Conservation (phyloP, 2,888 invertebrate species). For the Eristalinus sepulchralis region DNA sequence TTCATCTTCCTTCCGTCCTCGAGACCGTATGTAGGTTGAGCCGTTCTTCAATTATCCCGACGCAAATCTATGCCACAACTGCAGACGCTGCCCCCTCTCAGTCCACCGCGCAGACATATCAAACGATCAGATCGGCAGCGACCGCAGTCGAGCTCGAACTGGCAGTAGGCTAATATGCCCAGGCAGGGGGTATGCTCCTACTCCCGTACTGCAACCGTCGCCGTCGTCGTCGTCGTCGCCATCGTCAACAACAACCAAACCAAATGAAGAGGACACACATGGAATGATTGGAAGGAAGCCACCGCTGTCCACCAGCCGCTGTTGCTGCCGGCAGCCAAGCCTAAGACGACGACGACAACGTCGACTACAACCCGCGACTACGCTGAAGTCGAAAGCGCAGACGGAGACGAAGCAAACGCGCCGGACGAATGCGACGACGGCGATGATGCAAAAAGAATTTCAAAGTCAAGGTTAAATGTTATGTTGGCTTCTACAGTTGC, state of each 20-base stretch:
- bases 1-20: constrained; percentile 16
- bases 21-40: constrained; percentile 54
- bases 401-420: background rate
- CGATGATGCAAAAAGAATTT: constrained; percentile 70
- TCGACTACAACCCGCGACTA: background rate
- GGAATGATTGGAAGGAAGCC: constrained; percentile 56
- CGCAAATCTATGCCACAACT: constrained; percentile 56
- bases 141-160: constrained; percentile 34
- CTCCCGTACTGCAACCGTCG: background rate
- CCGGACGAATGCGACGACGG: constrained; percentile 24
- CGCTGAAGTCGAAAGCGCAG: background rate
- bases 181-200: constrained; percentile 53
- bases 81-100: background rate
- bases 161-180: constrained; percentile 69
- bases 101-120: background rate
- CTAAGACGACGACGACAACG: background rate
- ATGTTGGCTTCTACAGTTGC: constrained; percentile 57
- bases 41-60: constrained; percentile 57
- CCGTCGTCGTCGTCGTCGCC: background rate
- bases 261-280: constrained; percentile 61
- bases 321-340: constrained; percentile 4
- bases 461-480: constrained; percentile 71
- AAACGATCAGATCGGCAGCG: constrained; percentile 20
- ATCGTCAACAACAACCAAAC: constrained; percentile 49
- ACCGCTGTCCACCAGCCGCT: background rate